Base-by-base conservation (phyloP, 2,797 vertebrate species). In the Anas acuta region DNA sequence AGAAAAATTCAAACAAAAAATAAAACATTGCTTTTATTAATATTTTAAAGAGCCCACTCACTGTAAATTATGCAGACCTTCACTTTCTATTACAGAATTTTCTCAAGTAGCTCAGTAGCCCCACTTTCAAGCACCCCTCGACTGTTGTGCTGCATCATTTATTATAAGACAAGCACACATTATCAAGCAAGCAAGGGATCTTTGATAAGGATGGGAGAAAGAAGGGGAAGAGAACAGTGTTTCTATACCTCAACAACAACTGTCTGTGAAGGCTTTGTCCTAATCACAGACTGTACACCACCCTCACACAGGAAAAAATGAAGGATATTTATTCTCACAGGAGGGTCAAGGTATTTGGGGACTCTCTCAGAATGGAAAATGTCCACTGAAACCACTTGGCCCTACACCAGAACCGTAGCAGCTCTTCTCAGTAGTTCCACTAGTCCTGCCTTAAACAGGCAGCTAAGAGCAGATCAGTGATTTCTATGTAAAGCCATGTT, bases 1-100 rank as follows among this genome's bases (percentile, higher is more conserved):
- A 87, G 92, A 88, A 87, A 65, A 96, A 88, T 77, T 73, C 37
- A 94, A 89, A 87, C 26, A 89, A 89, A 87, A 81, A 45, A 35
- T 45, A 45, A n/a, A 25, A 33, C 30, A 28, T 35, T 47, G 73
- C 60, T 80, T 75, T 88, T 33, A 28, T 62, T 39, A 62, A 18
- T 39, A 28, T 84, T 54, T 86, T 7, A 13, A 90, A 35, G 3
- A 84, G 22, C 30, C 30, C n/a, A 56, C 21, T 57, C 33, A 51
- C 21, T 60, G 9, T 43, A 92, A 87, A 9, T 81, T 70, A 82
- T n/a, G 32, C 47, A 79, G 35, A n/a, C 39, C 47, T 73, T 89
- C 41, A 69, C 17, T 33, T 60, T 49, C 56, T 83, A 1, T 21
- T 77, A 47, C 14, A 58, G 32, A 43, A 89, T 39, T 9, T 77